These are phyloP conservation scores for Corbicula japonica DNA, from an alignment of 2,888 invertebrate species.

Conservation along the genomic window DNA sequence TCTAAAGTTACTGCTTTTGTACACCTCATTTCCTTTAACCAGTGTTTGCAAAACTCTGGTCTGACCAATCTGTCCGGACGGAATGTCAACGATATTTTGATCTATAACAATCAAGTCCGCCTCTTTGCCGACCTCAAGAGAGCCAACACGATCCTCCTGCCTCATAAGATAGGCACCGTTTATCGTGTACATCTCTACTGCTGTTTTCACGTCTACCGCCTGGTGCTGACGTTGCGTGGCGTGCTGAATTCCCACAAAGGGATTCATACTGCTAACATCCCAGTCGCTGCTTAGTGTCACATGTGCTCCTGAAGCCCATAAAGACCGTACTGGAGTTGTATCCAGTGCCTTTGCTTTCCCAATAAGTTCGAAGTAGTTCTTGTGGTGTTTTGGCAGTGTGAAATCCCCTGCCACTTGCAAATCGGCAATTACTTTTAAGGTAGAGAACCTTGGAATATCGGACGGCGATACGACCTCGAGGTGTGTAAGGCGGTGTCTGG, in stretches of 20 bases:
- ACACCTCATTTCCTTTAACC: too few relatives aligned
- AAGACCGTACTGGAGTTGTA: constrained; percentile 34
- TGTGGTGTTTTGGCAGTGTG: constrained; percentile 14
- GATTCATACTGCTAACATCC: constrained; percentile 55
- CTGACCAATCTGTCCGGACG: too few relatives aligned
- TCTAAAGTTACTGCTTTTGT: too few relatives aligned
- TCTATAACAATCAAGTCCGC: too few relatives aligned
- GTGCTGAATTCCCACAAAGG: constrained; percentile 34
- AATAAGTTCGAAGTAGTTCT: constrained; percentile 21
- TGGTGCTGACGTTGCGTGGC: not conserved
- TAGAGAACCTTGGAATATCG: constrained; percentile 28
- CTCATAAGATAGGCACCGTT: not conserved
- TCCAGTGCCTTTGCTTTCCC: too few relatives aligned
- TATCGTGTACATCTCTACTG: constrained; percentile 11
- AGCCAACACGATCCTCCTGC: not conserved
- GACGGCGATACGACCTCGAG: too few relatives aligned
- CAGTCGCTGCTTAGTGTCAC: constrained; percentile 58
- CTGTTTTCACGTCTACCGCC: not conserved
- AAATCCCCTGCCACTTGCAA: constrained; percentile 55
- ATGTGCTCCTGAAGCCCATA: constrained; percentile 27
- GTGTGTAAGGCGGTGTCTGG: too few relatives aligned
- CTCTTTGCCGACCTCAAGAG: too few relatives aligned
- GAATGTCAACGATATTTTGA: too few relatives aligned
- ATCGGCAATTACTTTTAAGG: constrained; percentile 49
- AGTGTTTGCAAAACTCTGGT: too few relatives aligned